Conservation (phyloP, 2,888 invertebrate species). For the Athalia cordata region DNA sequence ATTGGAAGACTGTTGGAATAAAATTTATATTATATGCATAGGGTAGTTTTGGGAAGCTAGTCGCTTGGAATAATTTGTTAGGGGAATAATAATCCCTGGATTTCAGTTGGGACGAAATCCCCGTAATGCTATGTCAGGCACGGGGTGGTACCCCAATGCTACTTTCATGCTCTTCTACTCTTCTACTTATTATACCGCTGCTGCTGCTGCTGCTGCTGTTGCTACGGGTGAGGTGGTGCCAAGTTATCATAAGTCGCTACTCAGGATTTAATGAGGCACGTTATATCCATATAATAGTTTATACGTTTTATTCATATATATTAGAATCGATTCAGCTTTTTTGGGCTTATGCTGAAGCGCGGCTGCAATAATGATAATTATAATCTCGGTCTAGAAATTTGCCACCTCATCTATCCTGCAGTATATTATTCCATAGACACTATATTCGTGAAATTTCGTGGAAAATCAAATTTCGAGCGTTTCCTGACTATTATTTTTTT, state of each 20-base stretch:
- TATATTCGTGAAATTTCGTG: no score
- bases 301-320: conserved; percentile 24
- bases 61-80: conserved; percentile 27
- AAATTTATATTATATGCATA: no score
- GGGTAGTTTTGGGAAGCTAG: not conserved
- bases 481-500: no score
- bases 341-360: not conserved
- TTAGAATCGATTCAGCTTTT: not conserved
- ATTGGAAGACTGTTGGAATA: no score
- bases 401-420: no score
- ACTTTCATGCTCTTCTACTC: no score
- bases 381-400: no score
- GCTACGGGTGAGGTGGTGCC: not conserved
- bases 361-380: no score
- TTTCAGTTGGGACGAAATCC: conserved; percentile 10
- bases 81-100: conserved; percentile 35
- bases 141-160: not conserved
- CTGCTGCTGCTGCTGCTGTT: not conserved
- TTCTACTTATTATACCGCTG: not conserved
- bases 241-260: conserved; percentile 25
- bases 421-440: no score
- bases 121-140: conserved; percentile 19
- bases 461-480: no score
- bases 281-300: not conserved
- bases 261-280: conserved; percentile 35